These are phyloP conservation scores for Nomada ferruginata DNA, from an alignment of 2,888 invertebrate species.

Conservation along the genomic window DNA sequence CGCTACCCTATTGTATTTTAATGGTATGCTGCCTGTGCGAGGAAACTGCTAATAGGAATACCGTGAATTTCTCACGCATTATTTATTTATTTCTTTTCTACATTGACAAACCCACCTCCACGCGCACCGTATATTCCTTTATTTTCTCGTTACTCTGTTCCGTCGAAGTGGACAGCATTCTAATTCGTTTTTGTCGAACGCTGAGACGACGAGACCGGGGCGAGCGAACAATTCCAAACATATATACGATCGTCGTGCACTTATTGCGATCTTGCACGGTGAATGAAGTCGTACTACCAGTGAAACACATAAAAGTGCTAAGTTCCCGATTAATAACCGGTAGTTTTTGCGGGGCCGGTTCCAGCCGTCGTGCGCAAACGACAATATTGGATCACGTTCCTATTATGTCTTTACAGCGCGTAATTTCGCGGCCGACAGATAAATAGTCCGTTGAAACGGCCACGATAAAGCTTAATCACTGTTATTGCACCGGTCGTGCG, in stretches of 20 bases:
- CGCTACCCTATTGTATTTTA: conserved; percentile 58
- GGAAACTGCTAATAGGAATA: conserved; percentile 38
- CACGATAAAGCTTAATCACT: conserved; percentile 68
- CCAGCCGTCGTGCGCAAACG: conserved; percentile 29
- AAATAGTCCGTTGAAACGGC: conserved; percentile 60
- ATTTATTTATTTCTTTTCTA: not conserved
- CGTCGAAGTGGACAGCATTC: no score
- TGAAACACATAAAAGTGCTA: conserved; percentile 46
- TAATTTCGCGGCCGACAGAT: conserved; percentile 65
- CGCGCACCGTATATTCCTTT: no score
- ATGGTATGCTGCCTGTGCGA: conserved; percentile 23
- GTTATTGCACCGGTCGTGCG: conserved; percentile 62
- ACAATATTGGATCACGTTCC: conserved; percentile 63
- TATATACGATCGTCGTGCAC: not conserved
- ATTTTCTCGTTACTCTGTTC: no score
- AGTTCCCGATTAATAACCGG: conserved; percentile 59
- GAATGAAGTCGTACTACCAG: conserved; percentile 50
- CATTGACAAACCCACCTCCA: not conserved
- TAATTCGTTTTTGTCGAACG: no score
- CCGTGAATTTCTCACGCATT: conserved; percentile 46
- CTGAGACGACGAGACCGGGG: no score
- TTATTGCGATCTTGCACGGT: not conserved
- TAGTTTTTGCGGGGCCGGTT: conserved; percentile 42
- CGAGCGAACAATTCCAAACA: not conserved
- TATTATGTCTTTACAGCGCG: conserved; percentile 67